These are phyloP conservation scores for Drosophila eohydei DNA, from an alignment of 2,888 invertebrate genomes.

Conservation along the genomic window DNA sequence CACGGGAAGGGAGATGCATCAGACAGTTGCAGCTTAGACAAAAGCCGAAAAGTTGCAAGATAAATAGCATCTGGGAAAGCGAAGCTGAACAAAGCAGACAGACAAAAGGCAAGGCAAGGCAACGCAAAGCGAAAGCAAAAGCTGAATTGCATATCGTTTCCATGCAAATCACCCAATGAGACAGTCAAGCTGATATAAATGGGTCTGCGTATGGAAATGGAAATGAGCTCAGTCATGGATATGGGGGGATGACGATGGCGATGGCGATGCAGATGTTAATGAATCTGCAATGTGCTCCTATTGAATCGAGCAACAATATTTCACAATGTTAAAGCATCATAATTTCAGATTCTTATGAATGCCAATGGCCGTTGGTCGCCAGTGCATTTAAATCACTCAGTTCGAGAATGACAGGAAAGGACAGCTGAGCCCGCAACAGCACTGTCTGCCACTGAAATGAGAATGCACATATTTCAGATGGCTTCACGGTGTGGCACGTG, in stretches of 20 bases:
- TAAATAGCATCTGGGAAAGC: constrained; percentile 25
- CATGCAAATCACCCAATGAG: constrained; percentile 58
- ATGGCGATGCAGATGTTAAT: not conserved
- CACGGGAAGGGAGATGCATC: not conserved
- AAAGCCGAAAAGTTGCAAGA: constrained; percentile 36
- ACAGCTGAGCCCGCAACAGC: constrained; percentile 7
- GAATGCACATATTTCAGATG: constrained; percentile 37
- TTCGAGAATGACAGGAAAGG: constrained; percentile 7
- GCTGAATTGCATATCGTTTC: constrained; percentile 48
- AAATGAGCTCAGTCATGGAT: not conserved
- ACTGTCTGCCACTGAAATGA: constrained; percentile 1
- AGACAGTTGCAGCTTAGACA: constrained; percentile 32
- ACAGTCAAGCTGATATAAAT: constrained; percentile 31
- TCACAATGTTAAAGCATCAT: constrained; percentile 61
- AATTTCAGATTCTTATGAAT: constrained; percentile 62
- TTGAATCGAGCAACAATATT: constrained; percentile 42
- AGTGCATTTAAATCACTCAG: constrained; percentile 65
- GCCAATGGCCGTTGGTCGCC: constrained; percentile 37
- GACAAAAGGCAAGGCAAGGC: constrained; percentile 12
- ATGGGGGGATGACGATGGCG: not conserved
- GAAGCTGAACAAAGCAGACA: constrained; percentile 3
- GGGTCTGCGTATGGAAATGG: constrained; percentile 10
- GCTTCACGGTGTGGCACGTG: constrained; percentile 43
- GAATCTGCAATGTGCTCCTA: constrained; percentile 2
- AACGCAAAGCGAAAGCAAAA: constrained; percentile 1